These are phyloP conservation scores for Saturnia japonica DNA, from an alignment of 2,888 invertebrate species.

Conservation along the genomic window DNA sequence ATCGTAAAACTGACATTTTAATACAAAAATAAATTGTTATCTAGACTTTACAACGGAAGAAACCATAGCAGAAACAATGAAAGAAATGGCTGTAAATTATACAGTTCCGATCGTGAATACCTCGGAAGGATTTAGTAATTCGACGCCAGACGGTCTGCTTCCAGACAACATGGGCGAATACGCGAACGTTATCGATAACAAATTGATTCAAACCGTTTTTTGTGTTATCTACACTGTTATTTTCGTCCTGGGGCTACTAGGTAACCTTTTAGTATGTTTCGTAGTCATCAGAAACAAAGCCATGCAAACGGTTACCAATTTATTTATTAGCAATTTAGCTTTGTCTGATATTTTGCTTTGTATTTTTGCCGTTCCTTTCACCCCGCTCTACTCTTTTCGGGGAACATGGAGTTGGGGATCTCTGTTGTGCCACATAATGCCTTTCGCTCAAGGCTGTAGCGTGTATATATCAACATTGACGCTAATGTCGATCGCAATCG, in stretches of 20 bases:
- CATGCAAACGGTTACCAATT: constrained; percentile 99
- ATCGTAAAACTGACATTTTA: constrained; percentile 61
- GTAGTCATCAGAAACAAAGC: constrained; percentile 95
- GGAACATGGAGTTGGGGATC: constrained; percentile 97
- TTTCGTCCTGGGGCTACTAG: constrained; percentile 93
- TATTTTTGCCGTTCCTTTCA: constrained; percentile 96
- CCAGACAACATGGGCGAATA: constrained; percentile 44
- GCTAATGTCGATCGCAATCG: constrained; percentile 97
- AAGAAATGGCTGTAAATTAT: constrained; percentile 56
- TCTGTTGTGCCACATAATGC: constrained; percentile 94
- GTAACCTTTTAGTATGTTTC: constrained; percentile 95
- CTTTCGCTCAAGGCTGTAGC: constrained; percentile 96
- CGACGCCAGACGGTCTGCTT: constrained; percentile 43
- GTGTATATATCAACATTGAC: constrained; percentile 99
- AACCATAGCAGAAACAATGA: constrained; percentile 56
- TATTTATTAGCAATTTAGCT: constrained; percentile 98
- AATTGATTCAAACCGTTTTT: constrained; percentile 86
- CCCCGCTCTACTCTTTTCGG: constrained; percentile 96
- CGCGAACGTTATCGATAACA: constrained; percentile 84
- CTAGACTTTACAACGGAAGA: constrained; percentile 47
- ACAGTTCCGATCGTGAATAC: constrained; percentile 44
- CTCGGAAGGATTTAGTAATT: constrained; percentile 49
- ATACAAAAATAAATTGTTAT: constrained; percentile 53
- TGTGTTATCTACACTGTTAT: constrained; percentile 90
- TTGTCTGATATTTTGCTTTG: constrained; percentile 97